Percentiles rank a stretch among this genome's conserved stretches.
phyloP scores from a whole-genome alignment of 2,113 vertebrate genomes.

The Gopherus flavomarginatus region DNA sequence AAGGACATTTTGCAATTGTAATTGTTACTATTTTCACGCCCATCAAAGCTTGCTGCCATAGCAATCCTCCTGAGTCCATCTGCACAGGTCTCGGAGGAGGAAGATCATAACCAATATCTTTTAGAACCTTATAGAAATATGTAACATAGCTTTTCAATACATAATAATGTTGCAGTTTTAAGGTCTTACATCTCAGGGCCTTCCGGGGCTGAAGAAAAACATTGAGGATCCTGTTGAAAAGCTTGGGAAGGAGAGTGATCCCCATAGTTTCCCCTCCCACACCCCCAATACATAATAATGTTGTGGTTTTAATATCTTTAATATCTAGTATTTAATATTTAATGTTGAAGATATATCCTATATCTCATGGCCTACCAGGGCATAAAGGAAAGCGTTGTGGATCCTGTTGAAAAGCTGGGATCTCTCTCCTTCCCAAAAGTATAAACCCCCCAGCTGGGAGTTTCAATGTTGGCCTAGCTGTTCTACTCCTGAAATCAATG shows the following conservation, averaged over 20 bases:
- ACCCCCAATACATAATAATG: background rate
- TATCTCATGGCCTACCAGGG: background rate
- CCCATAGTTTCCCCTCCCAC: too few species aligned
- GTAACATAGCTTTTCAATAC: background rate
- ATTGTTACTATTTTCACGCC: fast-evolving
- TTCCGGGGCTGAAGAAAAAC: background rate
- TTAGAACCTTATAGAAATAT: background rate
- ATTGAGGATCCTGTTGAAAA: background rate
- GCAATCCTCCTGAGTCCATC: background rate
- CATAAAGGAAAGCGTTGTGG: background rate
- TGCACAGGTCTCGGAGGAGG: background rate
- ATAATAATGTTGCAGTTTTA: background rate
- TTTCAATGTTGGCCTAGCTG: background rate
- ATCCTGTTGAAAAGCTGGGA: background rate
- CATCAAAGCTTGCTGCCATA: too few species aligned
- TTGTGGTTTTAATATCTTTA: background rate
- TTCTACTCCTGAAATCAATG: background rate
- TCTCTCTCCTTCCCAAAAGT: background rate
- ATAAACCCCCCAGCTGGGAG: background rate
- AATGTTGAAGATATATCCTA: too few species aligned
- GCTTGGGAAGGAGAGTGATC: background rate
- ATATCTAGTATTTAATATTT: background rate
- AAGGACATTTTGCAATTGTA: background rate
- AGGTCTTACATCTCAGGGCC: background rate
- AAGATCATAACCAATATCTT: fast-evolving